phyloP scores from a whole-genome alignment of 2,113 vertebrate species.

The Bubo blakistoni region DNA sequence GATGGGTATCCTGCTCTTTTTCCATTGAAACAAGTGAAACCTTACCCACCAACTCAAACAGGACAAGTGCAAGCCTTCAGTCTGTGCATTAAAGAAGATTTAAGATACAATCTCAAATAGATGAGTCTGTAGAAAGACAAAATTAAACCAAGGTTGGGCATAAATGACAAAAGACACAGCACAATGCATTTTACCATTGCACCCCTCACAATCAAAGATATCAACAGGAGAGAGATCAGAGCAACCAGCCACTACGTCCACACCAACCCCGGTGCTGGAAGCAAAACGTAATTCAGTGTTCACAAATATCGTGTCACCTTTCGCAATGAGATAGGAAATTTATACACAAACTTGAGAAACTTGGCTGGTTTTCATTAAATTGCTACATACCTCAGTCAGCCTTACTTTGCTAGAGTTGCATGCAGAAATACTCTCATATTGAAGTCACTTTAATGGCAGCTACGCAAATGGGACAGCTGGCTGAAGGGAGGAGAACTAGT shows the following conservation, averaged over 20 bases:
- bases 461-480: not conserved
- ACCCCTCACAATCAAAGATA: not conserved
- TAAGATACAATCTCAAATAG: not conserved
- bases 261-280: not conserved
- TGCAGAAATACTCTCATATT: not conserved
- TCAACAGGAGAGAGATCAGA: not conserved
- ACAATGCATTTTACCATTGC: not conserved
- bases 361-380: not conserved
- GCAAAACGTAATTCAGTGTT: not conserved
- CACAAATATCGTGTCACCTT: not conserved
- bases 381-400: not conserved
- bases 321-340: not conserved
- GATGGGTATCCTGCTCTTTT: not conserved
- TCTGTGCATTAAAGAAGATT: not conserved
- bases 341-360: not conserved
- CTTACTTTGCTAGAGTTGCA: not conserved
- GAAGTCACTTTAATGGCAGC: not conserved
- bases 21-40: not conserved
- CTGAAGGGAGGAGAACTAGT: not conserved
- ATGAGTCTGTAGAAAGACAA: not conserved
- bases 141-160: not conserved
- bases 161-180: not conserved
- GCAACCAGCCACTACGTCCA: not conserved
- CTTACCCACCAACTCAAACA: not conserved
- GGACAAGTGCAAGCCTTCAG: not conserved